These are phyloP conservation scores for Junco hyemalis DNA, from an alignment of 2,113 vertebrate genomes.

Conservation along the genomic window DNA sequence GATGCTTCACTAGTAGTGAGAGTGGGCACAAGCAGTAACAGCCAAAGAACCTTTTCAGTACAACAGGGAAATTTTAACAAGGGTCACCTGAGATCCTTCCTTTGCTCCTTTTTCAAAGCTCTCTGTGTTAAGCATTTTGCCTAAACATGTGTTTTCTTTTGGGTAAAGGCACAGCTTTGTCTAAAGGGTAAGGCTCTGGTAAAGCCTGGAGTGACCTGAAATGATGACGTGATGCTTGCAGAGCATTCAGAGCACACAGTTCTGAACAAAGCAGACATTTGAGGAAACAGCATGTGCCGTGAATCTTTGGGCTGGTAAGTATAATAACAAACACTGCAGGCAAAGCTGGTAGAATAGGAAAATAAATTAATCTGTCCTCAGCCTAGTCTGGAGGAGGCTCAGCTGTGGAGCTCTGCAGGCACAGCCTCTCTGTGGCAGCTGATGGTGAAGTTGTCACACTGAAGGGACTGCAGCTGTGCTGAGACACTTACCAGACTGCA, in stretches of 20 bases:
- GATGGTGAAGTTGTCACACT: conserved; percentile 52
- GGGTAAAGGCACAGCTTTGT: not conserved
- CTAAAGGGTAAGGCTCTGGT: not conserved
- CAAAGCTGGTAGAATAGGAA: conserved; percentile 39
- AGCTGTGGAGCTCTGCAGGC: conserved; percentile 12
- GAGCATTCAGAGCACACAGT: conserved; percentile 23
- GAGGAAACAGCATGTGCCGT: conserved; percentile 26
- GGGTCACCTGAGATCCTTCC: not conserved
- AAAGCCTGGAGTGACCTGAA: not conserved
- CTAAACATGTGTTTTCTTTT: not conserved
- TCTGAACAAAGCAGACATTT: conserved; percentile 36
- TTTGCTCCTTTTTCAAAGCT: not conserved
- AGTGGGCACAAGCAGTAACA: not conserved
- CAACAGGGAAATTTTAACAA: not conserved
- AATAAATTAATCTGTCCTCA: conserved; percentile 59
- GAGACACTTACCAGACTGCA: conserved; percentile 52
- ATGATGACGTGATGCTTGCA: not conserved
- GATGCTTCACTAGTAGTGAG: not conserved
- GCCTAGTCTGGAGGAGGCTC: conserved; percentile 17
- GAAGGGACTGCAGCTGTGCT: conserved; percentile 58
- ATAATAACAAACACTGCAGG: conserved; percentile 48
- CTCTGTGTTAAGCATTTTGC: not conserved
- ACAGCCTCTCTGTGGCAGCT: conserved; percentile 23
- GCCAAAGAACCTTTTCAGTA: not conserved
- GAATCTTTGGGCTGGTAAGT: conserved; percentile 17